Evolutionary conservation across 1,140 invertebrate species (phyloP), one percentile per base, ranked within the genome.

Genomic region (Listronotus bonariensis): DNA sequence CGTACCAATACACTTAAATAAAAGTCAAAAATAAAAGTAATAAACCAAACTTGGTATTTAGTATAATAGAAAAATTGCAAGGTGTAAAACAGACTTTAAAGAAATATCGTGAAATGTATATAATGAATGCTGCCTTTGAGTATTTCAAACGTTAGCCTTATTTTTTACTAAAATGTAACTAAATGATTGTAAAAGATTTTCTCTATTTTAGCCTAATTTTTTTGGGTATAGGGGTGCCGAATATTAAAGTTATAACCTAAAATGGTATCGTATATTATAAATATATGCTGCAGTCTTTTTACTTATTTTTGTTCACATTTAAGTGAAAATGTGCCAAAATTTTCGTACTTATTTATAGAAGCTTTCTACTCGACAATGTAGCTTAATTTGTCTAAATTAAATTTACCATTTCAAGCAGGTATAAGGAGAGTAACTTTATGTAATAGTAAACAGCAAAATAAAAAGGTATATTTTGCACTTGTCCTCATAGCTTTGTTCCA

Each of bases 221-320:
- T 52, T 51, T 17, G 59, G 31, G 32, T 62, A 60, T 52, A 62
- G 54, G 15, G 48, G 58, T 62, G 59, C 59, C 59, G 42, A 62
- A 62, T 62, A 62, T 31, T 54, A 54, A 32, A 55, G n/a, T 51
- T 53, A 42, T 41, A 62, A 62, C 48, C 59, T 62, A 62, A 62
- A 62, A 38, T 36, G 59, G 38, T 62, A 62, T 52, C 17, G 53
- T 59, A 42, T 41, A 36, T 51, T 54, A 63, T 63, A 63, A 63
- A 55, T 63, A 63, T 63, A 63, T 31, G 61, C 52, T 63, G 61
- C 61, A 63, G 61, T 63, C 61, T 63, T 63, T 63, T 55, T 31
- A 53, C 40, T 61, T 61, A 60, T 60, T 54, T 62, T 32, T 62
- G 57, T 60, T 41, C 57, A 60, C 57, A 32, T 53, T 46, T 40